Base-by-base conservation (phyloP, 53 echinoderm and acorn worm species). In the Zoroaster sp. region DNA sequence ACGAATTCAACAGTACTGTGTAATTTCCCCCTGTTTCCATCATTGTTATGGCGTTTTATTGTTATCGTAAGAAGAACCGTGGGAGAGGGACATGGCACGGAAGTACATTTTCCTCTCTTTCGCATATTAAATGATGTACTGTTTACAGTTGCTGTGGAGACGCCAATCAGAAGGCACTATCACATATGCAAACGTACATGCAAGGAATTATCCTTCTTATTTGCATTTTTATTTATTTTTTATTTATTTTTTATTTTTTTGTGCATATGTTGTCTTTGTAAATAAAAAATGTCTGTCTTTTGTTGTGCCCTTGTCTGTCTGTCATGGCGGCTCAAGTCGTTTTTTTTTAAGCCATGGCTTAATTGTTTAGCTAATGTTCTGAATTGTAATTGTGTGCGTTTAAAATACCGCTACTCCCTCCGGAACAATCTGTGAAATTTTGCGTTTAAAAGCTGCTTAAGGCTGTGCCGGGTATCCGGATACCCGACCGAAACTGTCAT, bases 1-100 rank as follows among this genome's bases (percentile, higher is more conserved):
- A 36, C 4, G 40, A 9, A n/a, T 10, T 63, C 54, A 79, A 79
- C 39, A 38, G 59, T 49, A n/a, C n/a, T 37, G 88, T 63, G 38
- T 68, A 77, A 88, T 88, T 88, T 88, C 88, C 88, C 78, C 44
- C n/a, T n/a, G n/a, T n/a, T n/a, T n/a, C n/a, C n/a, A n/a, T n/a
- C 69, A 67, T 66, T 69, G 66, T 66, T 66, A 77, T 74, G 20
- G 33, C 40, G 42, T 43, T 21, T 34, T n/a, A 69, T 88, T 88
- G 76, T 79, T 59, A 55, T 36, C 37, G 45, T 59, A 75, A 55
- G 76, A 65, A 32, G 65, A 63, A 41, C 59, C 46, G 59, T 88
- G 88, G 73, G 88, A 63, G 40, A 42, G 67, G n/a, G 2, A 72
- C 67, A 46, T 5, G 33, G 25, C 12, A 63, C 90, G 90, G 90